phyloP scores from a whole-genome alignment of 1,140 invertebrate species.

The Drosophila azteca region DNA sequence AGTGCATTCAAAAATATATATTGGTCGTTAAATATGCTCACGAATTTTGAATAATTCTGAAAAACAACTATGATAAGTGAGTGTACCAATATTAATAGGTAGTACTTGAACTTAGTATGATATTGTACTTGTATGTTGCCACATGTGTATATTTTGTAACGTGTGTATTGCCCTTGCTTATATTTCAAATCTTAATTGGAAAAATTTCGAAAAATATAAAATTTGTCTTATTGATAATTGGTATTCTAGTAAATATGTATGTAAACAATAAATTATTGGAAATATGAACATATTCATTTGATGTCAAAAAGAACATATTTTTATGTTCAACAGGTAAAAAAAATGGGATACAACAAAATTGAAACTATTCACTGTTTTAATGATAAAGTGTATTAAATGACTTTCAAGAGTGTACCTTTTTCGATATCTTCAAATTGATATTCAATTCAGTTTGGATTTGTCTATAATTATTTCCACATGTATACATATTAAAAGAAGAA shows the following conservation, averaged over 20 bases:
- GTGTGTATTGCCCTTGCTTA: too few species aligned
- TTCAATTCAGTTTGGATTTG: not conserved
- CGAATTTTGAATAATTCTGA: too few species aligned
- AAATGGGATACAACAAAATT: not conserved
- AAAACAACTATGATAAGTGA: too few species aligned
- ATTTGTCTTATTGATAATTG: not conserved
- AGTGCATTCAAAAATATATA: too few species aligned
- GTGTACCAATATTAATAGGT: not conserved
- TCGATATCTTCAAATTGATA: not conserved
- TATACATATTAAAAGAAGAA: slow-evolving; percentile 21
- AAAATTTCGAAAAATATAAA: too few species aligned
- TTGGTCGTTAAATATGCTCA: too few species aligned
- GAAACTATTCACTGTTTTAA: not conserved
- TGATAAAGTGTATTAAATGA: not conserved
- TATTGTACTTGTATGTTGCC: too few species aligned
- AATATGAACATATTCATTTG: not conserved
- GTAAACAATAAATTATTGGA: not conserved
- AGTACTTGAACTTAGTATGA: too few species aligned
- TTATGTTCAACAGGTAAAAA: too few species aligned
- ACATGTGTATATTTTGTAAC: too few species aligned
- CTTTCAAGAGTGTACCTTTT: not conserved
- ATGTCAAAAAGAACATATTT: not conserved
- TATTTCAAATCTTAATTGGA: too few species aligned
- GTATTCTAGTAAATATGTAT: not conserved
- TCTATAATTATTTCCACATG: not conserved